Evolutionary conservation across 2,888 invertebrate genomes (phyloP).

Genomic region (Drosophila fungiperda): DNA sequence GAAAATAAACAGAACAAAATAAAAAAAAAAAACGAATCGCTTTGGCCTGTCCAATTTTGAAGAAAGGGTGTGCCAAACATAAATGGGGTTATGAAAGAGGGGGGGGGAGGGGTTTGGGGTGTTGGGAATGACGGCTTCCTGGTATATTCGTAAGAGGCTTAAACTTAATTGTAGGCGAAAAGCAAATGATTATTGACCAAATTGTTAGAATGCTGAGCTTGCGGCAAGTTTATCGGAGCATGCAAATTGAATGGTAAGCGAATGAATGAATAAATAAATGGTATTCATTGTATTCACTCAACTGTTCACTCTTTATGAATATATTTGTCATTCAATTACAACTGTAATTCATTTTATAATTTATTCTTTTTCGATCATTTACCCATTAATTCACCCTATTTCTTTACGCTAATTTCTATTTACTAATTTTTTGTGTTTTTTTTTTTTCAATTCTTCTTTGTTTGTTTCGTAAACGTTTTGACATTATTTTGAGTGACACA

Average conservation of each 20-base stretch:
- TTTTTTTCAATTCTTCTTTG: not conserved
- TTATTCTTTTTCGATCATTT: not conserved
- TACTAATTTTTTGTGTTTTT: too few relatives aligned
- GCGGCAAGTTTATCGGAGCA: constrained; percentile 21
- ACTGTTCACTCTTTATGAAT: not conserved
- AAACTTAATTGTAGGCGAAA: constrained; percentile 41
- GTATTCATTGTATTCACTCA: constrained; percentile 23
- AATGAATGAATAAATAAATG: not conserved
- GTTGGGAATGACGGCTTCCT: not conserved
- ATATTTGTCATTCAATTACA: not conserved
- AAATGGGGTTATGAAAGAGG: not conserved
- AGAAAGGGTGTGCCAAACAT: constrained; percentile 11
- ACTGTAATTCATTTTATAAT: not conserved
- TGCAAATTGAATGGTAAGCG: constrained; percentile 29
- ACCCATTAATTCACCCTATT: not conserved
- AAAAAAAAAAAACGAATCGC: constrained; percentile 17
- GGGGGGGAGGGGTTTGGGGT: not conserved
- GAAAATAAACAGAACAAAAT: constrained; percentile 4
- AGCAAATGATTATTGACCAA: constrained; percentile 30
- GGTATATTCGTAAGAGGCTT: constrained; percentile 12
- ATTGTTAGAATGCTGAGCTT: constrained; percentile 27
- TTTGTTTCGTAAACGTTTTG: not conserved
- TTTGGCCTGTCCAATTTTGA: constrained; percentile 37
- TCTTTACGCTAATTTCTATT: not conserved
- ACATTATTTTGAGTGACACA: not conserved